phyloP scores from a whole-genome alignment of 2,113 vertebrate genomes.

The Desmodus rotundus region DNA sequence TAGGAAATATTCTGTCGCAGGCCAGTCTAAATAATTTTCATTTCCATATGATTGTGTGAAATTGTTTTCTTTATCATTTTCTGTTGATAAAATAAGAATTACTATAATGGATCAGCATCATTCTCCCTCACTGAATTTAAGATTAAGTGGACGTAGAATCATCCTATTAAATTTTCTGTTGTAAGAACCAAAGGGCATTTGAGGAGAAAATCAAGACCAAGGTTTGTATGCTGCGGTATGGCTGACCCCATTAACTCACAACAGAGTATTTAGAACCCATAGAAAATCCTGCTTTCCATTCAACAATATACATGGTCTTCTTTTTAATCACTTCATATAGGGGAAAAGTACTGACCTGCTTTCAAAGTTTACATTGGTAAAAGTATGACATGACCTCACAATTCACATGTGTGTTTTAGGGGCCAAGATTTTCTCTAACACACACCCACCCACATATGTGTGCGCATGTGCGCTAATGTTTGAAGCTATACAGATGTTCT shows the following conservation, averaged over 20 bases:
- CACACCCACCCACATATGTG: too few species aligned
- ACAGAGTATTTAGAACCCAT: not conserved
- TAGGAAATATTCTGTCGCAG: not conserved
- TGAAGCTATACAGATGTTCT: not conserved
- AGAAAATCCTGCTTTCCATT: not conserved
- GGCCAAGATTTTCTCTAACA: not conserved
- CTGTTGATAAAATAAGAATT: constrained; percentile 6
- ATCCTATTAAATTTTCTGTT: not conserved
- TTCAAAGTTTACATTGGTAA: not conserved
- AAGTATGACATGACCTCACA: not conserved
- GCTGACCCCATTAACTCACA: not conserved
- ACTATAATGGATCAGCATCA: not conserved
- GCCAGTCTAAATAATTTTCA: not conserved
- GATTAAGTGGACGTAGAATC: not conserved
- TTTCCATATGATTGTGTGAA: not conserved
- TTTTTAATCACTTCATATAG: not conserved
- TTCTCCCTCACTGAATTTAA: not conserved
- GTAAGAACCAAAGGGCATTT: not conserved
- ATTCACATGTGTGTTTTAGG: not conserved
- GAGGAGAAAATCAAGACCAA: constrained; percentile 19
- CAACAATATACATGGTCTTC: not conserved
- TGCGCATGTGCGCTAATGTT: not conserved
- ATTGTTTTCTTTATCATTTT: constrained; percentile 18
- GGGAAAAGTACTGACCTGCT: not conserved
- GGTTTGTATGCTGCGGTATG: not conserved